A percentile compares a stretch with the other conserved stretches of the same genome.
phyloP scores from a whole-genome alignment of 2,888 invertebrate genomes.

The Amblyteles armatorius region DNA sequence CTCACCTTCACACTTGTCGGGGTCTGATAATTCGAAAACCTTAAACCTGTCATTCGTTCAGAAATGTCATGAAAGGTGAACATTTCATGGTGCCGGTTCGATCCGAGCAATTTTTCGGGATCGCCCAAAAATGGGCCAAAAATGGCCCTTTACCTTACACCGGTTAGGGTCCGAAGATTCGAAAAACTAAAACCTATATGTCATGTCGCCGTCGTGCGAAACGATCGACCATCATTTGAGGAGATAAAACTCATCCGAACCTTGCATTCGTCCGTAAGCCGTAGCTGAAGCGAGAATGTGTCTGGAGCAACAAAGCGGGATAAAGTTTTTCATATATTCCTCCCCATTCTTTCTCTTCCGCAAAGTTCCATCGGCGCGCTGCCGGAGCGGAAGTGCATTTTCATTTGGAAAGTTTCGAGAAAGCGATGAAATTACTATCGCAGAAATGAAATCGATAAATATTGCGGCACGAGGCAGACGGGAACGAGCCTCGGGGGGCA shows the following conservation, averaged over 20 bases:
- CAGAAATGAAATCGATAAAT: conserved; percentile 9
- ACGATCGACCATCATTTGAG: conserved; percentile 9
- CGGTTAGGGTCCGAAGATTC: no score
- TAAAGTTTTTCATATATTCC: not conserved
- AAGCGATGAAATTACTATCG: not conserved
- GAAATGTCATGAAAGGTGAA: no score
- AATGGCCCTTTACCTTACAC: no score
- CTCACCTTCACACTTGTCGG: no score
- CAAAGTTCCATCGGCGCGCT: not conserved
- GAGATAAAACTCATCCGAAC: conserved; percentile 10
- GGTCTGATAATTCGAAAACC: no score
- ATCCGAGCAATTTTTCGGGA: no score
- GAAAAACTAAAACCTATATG: no score
- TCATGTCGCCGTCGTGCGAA: no score
- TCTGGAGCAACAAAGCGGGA: not conserved
- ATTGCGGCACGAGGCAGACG: not conserved
- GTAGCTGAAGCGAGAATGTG: conserved; percentile 8
- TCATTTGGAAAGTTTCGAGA: conserved; percentile 6
- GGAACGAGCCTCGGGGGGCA: conserved; percentile 7
- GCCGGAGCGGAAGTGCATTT: not conserved
- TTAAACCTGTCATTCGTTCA: no score
- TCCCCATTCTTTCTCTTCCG: not conserved
- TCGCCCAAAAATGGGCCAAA: no score
- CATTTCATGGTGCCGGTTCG: no score
- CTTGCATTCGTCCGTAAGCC: conserved; percentile 7